Base-by-base conservation (phyloP, 2,888 invertebrate species). In the Lysandra coridon region DNA sequence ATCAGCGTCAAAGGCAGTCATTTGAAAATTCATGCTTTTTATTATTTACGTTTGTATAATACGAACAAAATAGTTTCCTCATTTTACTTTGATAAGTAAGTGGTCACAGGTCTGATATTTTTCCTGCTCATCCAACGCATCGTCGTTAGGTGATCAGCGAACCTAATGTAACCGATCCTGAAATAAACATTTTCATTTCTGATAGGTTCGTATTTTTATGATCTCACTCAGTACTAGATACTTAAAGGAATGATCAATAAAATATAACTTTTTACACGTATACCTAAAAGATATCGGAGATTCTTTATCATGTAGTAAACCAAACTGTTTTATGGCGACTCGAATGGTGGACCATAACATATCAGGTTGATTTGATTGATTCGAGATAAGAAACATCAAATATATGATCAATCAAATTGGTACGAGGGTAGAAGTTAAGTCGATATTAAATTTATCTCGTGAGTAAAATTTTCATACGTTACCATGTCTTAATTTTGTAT, bases 361-460 rank as follows among this genome's bases (percentile, higher is more conserved):
- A 30, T 69, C 33, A 44, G 44, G 76, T 33, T 76, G 76, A 76
- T 76, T 76, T 57, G 76, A 76, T 76, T 76, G 76, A 76, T 76
- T 76, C 76, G 17, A 76, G 76, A 76, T 76, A 76, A 57, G 76
- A 5, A 76, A 33, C 76, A 76, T 76, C 5, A 53, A 57, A 57
- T 76, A 76, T 76, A 76, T 33, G 76, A 76, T 17, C 33, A 14
- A 76, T 76, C 76, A 57, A 53, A 12, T 14, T 14, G 76, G 14
- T 76, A 14, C 53, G 44, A 57, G 30, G 30, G 76, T 23, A 4
- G 57, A 49, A 53, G 53, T 33, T 17, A 33, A 57, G 12, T 30
- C 57, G 53, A 53, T 53, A 75, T 76, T 53, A 6, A 57, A 17
- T 57, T 76, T 75, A 75, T 75, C 23, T 49, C 23, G n/a, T 5